Percentiles rank a stretch among this genome's conserved stretches.
Evolutionary conservation across 1,140 invertebrate species (phyloP).

Genomic region (Philopotamus ludificatus): DNA sequence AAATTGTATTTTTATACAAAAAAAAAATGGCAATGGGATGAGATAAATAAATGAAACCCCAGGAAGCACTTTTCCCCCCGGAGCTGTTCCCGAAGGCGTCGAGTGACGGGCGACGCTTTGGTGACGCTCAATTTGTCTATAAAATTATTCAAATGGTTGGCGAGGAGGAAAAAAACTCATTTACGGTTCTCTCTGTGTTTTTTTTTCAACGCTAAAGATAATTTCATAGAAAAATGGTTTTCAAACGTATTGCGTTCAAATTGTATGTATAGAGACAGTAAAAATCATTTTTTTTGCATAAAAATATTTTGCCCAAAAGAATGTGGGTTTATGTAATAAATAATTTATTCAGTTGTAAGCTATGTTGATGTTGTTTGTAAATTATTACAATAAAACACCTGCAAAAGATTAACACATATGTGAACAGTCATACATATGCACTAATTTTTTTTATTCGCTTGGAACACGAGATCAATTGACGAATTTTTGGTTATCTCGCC

Average conservation of each 20-base stretch:
- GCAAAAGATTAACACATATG: too few species aligned
- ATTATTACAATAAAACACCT: too few species aligned
- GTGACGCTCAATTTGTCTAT: conserved; percentile 28
- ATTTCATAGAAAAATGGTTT: neutral
- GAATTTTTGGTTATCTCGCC: too few species aligned
- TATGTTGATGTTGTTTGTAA: too few species aligned
- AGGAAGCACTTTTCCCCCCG: conserved; percentile 2
- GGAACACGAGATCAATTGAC: too few species aligned
- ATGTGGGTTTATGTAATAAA: too few species aligned
- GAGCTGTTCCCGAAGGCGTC: conserved; percentile 1
- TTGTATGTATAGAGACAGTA: too few species aligned
- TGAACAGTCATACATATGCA: too few species aligned
- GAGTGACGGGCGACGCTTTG: conserved; percentile 5
- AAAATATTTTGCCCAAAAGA: too few species aligned
- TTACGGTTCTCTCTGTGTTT: conserved; percentile 5
- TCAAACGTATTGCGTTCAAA: neutral
- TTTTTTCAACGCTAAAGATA: conserved; percentile 7
- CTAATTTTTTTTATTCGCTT: too few species aligned
- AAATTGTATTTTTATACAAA: neutral
- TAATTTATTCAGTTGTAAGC: too few species aligned
- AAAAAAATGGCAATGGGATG: neutral
- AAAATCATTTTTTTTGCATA: too few species aligned
- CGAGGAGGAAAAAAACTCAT: conserved; percentile 29
- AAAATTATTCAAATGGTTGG: conserved; percentile 33
- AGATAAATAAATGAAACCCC: conserved; percentile 7